These are phyloP conservation scores for Ictalurus furcatus DNA, from an alignment of 2,113 vertebrate species.

Conservation along the genomic window DNA sequence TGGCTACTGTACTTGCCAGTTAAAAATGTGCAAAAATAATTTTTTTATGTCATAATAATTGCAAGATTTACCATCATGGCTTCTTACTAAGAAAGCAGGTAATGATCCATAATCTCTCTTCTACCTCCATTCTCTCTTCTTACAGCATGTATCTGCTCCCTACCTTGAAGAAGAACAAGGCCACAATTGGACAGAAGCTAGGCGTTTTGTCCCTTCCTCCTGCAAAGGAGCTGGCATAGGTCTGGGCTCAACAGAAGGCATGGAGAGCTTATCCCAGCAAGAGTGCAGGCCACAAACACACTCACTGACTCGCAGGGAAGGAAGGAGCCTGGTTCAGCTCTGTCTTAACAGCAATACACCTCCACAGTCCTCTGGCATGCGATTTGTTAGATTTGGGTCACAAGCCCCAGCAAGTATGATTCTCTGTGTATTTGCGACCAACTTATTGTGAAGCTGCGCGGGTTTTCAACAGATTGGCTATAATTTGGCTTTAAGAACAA, in stretches of 20 bases:
- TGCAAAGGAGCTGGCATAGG: conserved; percentile 61
- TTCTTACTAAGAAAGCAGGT: not conserved
- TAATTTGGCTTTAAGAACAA: not conserved
- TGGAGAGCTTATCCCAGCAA: conserved; percentile 67
- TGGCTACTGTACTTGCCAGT: conserved; percentile 16
- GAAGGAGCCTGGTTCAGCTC: conserved; percentile 38
- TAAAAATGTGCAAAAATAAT: not conserved
- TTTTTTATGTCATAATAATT: conserved; percentile 11
- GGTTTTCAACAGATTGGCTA: not conserved
- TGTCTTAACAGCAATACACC: conserved; percentile 42
- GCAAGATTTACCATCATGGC: not conserved
- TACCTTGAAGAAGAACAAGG: conserved; percentile 2
- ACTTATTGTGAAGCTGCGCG: conserved; percentile 1
- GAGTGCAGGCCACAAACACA: conserved; percentile 38
- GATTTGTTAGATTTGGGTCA: conserved; percentile 49
- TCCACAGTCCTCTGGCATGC: conserved; percentile 45
- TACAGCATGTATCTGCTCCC: not conserved
- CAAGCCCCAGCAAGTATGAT: conserved; percentile 5
- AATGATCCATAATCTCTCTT: not conserved
- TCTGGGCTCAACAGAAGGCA: conserved; percentile 66
- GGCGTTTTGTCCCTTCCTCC: conserved; percentile 30
- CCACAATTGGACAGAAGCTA: conserved; percentile 13
- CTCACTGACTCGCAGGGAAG: conserved; percentile 27
- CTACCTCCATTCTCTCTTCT: not conserved
- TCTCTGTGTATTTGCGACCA: conserved; percentile 33